Evolutionary conservation across 2,888 invertebrate genomes (phyloP), one percentile per base, ranked within the genome.

Genomic region (Leptarthrus brevirostris): DNA sequence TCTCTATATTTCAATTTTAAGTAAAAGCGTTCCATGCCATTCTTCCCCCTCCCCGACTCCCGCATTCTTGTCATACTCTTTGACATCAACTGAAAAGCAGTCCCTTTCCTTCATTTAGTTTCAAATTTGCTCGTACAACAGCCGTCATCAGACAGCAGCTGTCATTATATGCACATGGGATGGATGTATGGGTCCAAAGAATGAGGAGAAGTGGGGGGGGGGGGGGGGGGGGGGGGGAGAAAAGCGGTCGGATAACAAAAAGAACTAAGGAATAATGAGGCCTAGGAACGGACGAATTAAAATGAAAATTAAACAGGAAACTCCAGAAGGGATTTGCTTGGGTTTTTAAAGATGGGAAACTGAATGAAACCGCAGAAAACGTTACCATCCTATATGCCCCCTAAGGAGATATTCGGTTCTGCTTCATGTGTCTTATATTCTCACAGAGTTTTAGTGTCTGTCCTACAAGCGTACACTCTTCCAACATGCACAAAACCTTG

Each of bases 181-280:
- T n/a, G n/a, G n/a, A n/a, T n/a, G n/a, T n/a, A n/a, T n/a, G n/a
- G n/a, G n/a, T n/a, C n/a, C n/a, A n/a, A n/a, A n/a, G n/a, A n/a
- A n/a, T n/a, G n/a, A 30, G 8, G 8, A 30, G 30, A 30, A 12
- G 40, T 40, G 40, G 3, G n/a, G 40, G 40, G 4, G 40, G 12
- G 8, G n/a, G 40, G n/a, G 40, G 3, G 30, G 30, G 30, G 6
- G 40, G 4, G 40, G 2, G 3, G 10, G 12, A 40, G 3, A 40
- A 5, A 40, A 40, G 12, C 3, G 40, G 12, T 40, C n/a, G n/a
- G 30, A 12, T 40, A 12, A 40, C 40, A 12, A 40, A 40, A 40
- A 40, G 40, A 49, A 49, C 49, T 49, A 16, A 49, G 49, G 49
- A 49, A 49, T 49, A 49, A 49, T 49, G 49, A 49, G 18, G 49